Conservation (phyloP, 2,888 invertebrate genomes). For the Resseliella maxima region DNA sequence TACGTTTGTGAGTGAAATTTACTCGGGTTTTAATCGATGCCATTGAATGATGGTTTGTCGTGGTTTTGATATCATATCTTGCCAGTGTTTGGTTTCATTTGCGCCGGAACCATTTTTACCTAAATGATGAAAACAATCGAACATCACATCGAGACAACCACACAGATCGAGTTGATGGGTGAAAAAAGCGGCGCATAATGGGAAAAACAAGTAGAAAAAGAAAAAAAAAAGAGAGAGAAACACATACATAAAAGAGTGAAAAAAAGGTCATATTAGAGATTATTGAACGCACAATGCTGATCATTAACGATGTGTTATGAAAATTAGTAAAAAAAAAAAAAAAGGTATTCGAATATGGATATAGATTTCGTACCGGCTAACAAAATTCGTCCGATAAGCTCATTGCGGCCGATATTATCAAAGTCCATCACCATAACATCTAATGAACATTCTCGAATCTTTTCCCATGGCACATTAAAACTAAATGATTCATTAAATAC, state of each 20-base stretch:
- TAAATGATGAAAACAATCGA: conserved; percentile 64
- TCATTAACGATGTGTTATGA: no score
- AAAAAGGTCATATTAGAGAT: neutral
- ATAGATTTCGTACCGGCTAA: conserved; percentile 86
- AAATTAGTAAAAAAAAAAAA: no score
- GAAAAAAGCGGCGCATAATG: neutral
- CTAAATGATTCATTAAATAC: conserved; percentile 96
- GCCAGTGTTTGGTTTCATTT: conserved; percentile 97
- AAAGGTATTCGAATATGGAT: neutral
- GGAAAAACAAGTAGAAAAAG: neutral
- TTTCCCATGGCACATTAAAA: conserved; percentile 97
- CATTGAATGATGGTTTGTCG: conserved; percentile 95
- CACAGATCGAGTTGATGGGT: no score
- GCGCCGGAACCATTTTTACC: conserved; percentile 95
- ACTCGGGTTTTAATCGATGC: conserved; percentile 96
- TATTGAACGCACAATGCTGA: no score
- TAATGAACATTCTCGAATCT: conserved; percentile 92
- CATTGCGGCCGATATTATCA: conserved; percentile 94
- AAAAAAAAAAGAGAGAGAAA: neutral
- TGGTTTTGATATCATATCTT: conserved; percentile 97
- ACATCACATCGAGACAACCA: neutral
- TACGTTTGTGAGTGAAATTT: conserved; percentile 66
- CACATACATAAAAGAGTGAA: neutral
- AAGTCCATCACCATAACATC: conserved; percentile 98
- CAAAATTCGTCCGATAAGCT: conserved; percentile 91